Evolutionary conservation across 2,888 invertebrate genomes (phyloP), one percentile per base, ranked within the genome.

Genomic region (Bellardia bayeri): DNA sequence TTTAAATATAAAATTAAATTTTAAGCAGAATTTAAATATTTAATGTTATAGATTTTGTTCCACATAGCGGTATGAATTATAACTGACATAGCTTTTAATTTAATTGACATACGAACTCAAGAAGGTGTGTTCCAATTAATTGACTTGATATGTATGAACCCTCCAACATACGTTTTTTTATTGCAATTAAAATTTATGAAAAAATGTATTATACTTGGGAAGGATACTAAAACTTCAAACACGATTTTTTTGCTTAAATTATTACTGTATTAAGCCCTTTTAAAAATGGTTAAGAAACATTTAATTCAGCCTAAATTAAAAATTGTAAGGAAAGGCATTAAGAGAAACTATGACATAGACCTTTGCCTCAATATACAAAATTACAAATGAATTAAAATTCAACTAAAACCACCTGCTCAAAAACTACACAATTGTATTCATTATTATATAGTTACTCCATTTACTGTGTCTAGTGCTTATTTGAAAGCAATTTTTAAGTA

Each of bases 51-150:
- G 23, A 3, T 16, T 75, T 37, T 49, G 33, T 63, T 42, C 4
- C 68, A 61, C 30, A 2, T 58, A 58, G 30, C 8, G 14, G 1
- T n/a, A 64, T n/a, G 1, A 16, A 64, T 8, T 45, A 2, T 16
- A 54, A 72, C 33, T 64, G 78, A 78, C 76, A 83, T 30, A 40
- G 13, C 8, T 61, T 66, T 40, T 79, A 79, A 79, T 76, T 76
- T 33, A 84, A 79, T 58, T 84, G 72, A 72, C 76, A 33, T 56
- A 49, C 23, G 33, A 49, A 13, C 51, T 4, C 42, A 74, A 42
- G 54, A 64, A 82, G 75, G 75, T 82, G 75, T 82, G 75, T 76
- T 76, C 69, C 42, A 63, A 75, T 75, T 61, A 69, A 61, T 75
- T 75, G 68, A 13, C 23, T 75, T 82, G 23, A 51, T 63, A 76